Evolutionary conservation across 1,140 invertebrate genomes (phyloP).

Genomic region (Dolichoris vasculosae): DNA sequence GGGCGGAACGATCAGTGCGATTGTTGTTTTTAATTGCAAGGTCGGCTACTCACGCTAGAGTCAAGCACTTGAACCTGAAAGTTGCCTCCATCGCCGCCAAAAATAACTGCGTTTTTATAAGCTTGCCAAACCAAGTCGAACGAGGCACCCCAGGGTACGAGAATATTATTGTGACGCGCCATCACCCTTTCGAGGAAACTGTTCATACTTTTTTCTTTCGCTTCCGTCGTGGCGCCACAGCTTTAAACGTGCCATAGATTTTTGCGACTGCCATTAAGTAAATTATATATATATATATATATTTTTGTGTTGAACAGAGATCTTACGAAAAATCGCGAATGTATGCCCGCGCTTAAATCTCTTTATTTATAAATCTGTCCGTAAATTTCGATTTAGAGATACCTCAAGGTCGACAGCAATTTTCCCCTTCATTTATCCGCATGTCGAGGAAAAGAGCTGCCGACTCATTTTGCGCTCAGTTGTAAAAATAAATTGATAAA

Average conservation of each 20-base stretch:
- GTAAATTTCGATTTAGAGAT: constrained; percentile 49
- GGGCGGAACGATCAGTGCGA: neutral
- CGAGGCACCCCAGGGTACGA: neutral
- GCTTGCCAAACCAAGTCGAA: neutral
- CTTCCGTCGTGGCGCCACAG: neutral
- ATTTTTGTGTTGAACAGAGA: neutral
- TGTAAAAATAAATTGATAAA: constrained; percentile 42
- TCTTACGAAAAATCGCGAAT: constrained; percentile 21
- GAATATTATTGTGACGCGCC: constrained; percentile 40
- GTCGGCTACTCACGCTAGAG: constrained; percentile 5
- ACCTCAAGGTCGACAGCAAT: constrained; percentile 40
- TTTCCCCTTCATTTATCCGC: constrained; percentile 48
- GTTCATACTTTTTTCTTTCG: constrained; percentile 22
- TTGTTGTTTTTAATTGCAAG: constrained; percentile 38
- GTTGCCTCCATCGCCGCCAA: neutral
- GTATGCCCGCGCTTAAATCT: neutral
- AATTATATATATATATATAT: no score
- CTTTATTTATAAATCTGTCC: constrained; percentile 49
- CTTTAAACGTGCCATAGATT: neutral
- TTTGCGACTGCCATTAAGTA: no score
- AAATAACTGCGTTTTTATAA: constrained; percentile 22
- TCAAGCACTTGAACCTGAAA: constrained; percentile 50
- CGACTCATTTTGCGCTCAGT: neutral
- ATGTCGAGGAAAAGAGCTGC: constrained; percentile 25
- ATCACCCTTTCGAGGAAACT: constrained; percentile 22